Evolutionary conservation across 2,113 vertebrate genomes (phyloP), one percentile per base, ranked within the genome.

Genomic region (Pipa parva): DNA sequence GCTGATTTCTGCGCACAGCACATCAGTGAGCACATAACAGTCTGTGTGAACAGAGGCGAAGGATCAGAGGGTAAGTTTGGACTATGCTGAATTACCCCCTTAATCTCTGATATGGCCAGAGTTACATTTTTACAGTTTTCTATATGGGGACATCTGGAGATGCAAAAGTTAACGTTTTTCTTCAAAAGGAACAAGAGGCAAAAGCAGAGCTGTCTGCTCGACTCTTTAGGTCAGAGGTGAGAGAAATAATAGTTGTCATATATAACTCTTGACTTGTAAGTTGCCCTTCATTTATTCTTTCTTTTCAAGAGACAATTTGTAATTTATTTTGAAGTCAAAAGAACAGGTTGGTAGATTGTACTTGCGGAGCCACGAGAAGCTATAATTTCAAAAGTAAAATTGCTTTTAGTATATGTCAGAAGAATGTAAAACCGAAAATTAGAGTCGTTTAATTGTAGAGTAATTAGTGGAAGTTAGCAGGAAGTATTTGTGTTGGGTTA

Each of bases 201-300:
- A 37, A 51, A 9, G 36, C 48, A 11, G 61, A n/a, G 9, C 48
- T 51, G n/a, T 63, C 60, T 36, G 18, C 33, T 36, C 37, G 48
- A 48, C 42, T 48, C 18, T 50, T 7, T 8, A 36, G 61, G 61
- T 51, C 48, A 52, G 50, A 52, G 29, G 60, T 56, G 29, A 52
- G 21, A 52, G 26, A 52, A 63, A 49, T 49, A 36, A 63, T 26
- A 48, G 46, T 45, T 62, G 29, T 26, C 15, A 36, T 50, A 31
- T 45, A 24, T 63, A 15, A 33, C n/a, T 18, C 13, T 15, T 55
- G 51, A 15, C 50, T 39, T 54, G 7, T 56, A 12, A 42, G 27
- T 28, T 26, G 18, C 22, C 51, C 22, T 39, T 20, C 36, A 24
- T 55, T 20, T 27, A 33, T 46, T 7, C n/a, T 20, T 4, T 54